Evolutionary conservation across 1,140 invertebrate genomes (phyloP).

Genomic region (Aricia agestis): DNA sequence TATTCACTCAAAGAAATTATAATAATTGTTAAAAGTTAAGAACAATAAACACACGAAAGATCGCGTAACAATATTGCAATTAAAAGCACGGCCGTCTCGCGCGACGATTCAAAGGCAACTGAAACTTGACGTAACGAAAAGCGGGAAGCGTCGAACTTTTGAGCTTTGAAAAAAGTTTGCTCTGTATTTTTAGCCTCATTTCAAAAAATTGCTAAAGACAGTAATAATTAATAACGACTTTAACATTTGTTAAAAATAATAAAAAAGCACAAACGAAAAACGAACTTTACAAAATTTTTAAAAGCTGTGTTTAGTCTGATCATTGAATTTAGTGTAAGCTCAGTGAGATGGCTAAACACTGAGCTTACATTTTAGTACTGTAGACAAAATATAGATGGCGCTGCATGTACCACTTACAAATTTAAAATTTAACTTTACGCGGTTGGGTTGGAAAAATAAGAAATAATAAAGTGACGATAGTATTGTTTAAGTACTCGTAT

Average conservation of each 20-base stretch:
- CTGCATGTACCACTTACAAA: not conserved
- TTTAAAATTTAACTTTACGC: not conserved
- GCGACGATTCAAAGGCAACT: slow-evolving; percentile 1
- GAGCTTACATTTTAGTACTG: not conserved
- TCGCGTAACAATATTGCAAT: not conserved
- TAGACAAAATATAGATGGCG: not conserved
- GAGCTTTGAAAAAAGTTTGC: slow-evolving; percentile 10
- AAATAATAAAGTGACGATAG: too few relatives aligned
- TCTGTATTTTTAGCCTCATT: too few relatives aligned
- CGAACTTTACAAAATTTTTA: not conserved
- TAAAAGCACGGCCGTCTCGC: not conserved
- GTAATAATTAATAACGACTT: too few relatives aligned
- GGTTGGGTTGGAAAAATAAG: too few relatives aligned
- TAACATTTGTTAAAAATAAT: too few relatives aligned
- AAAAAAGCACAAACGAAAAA: too few relatives aligned
- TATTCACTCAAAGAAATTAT: too few relatives aligned
- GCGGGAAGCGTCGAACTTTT: not conserved
- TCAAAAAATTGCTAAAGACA: too few relatives aligned
- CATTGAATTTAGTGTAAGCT: too few relatives aligned
- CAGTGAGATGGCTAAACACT: not conserved
- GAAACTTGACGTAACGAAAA: not conserved
- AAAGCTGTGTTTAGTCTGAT: not conserved
- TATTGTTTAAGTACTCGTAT: too few relatives aligned
- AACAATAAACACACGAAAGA: not conserved
- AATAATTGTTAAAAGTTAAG: not conserved